Evolutionary conservation across 2,888 invertebrate species (phyloP), one percentile per base, ranked within the genome.

Genomic region (Dione juno): DNA sequence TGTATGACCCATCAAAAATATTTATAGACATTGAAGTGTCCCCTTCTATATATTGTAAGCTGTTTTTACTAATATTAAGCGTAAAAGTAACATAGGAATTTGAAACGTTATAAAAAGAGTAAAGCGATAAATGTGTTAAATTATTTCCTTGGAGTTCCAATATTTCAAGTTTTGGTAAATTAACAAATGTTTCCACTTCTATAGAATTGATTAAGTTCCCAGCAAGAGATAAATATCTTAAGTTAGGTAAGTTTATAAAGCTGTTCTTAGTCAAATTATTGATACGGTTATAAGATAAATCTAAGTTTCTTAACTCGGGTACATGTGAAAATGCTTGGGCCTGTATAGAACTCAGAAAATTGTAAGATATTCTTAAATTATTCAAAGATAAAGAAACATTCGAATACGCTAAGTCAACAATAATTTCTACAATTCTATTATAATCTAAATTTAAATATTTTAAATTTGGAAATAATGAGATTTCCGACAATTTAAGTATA

Each of bases 371-470:
- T 79, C 97, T 95, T 52, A 98, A 94, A 84, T 97, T 97, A 67
- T 95, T 95, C 66, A 98, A 87, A 77, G 96, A 95, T 11, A 95
- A 93, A 78, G 97, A 97, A 7, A 95, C 89, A 68, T 95, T 95
- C 3, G 95, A 92, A 78, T 95, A 94, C 78, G 97, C 96, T 59
- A 97, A 90, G 73, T 95, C 95, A 45, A 93, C 90, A 0, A 96
- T 96, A 70, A 98, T 92, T 54, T 94, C 93, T 73, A 95, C 95
- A 13, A 98, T 93, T 79, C 96, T 95, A 88, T 98, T 98, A 67
- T 97, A 97, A 82, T 97, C 97, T 81, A 98, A 90, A 87, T 98
- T 98, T 70, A 98, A 93, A 88, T 97, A 97, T 82, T 96, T 96
- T 37, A 97, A 84, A 81, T 95, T 95, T 9, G 94, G 94, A 84